Evolutionary conservation across 2,113 vertebrate genomes (phyloP).

Genomic region (Himantopus leucocephalus): DNA sequence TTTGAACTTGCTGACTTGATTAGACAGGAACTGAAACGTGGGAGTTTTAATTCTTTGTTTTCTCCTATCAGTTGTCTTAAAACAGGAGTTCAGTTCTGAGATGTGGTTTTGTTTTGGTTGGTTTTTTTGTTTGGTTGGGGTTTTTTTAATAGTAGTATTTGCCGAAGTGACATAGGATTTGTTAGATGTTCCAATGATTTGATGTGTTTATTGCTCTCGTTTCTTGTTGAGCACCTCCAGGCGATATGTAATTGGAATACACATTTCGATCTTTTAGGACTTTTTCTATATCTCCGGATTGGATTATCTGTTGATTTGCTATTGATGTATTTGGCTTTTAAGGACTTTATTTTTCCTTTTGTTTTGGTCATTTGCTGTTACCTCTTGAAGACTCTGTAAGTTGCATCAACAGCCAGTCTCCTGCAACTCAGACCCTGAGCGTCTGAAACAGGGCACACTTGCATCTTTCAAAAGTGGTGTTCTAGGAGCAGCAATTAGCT

Average conservation of each 20-base stretch:
- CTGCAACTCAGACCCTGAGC: neutral
- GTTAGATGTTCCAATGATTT: neutral
- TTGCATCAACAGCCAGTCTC: neutral
- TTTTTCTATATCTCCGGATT: neutral
- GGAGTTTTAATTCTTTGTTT: neutral
- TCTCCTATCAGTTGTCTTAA: neutral
- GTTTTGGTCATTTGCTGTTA: neutral
- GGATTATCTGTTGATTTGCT: neutral
- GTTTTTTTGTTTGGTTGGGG: neutral
- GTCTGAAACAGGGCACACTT: neutral
- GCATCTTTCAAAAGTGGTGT: neutral
- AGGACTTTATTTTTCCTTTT: neutral
- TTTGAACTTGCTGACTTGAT: neutral
- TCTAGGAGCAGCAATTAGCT: conserved; percentile 47
- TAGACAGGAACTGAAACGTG: neutral
- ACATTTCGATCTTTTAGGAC: neutral
- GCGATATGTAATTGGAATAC: neutral
- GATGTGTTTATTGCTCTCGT: neutral
- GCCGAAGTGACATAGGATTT: neutral
- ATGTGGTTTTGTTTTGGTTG: neutral
- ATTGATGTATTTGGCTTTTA: neutral
- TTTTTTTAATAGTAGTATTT: neutral
- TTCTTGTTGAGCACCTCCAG: neutral
- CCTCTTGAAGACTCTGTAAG: neutral
- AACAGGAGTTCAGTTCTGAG: neutral